A percentile compares a stretch with the other conserved stretches of the same genome.
phyloP scores from a whole-genome alignment of 2,113 vertebrate genomes.

The Panthera uncia region DNA sequence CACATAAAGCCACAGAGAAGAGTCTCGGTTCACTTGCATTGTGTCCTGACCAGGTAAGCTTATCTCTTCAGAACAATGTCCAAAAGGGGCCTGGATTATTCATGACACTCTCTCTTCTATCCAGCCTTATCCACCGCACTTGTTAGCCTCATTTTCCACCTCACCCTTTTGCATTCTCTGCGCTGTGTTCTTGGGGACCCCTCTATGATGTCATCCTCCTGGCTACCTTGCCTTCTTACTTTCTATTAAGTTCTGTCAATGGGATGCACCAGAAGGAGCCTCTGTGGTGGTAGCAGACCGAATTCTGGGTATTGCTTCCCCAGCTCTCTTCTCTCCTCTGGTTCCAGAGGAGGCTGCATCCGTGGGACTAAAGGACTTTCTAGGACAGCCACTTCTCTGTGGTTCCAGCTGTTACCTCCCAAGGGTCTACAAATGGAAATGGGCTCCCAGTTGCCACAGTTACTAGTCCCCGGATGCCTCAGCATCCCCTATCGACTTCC shows the following conservation, averaged over 20 bases:
- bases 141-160: background rate
- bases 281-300: background rate
- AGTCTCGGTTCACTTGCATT: background rate
- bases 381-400: background rate
- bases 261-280: background rate
- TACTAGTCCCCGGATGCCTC: background rate
- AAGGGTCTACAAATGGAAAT: background rate
- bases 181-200: background rate
- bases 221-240: background rate
- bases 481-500: background rate
- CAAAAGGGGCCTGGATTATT: background rate
- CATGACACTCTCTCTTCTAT: fast-evolving
- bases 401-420: background rate
- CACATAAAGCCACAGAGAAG: background rate
- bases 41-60: background rate
- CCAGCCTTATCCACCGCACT: background rate
- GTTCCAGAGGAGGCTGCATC: background rate
- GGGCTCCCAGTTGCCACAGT: no score
- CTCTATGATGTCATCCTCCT: no score
- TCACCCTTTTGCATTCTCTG: background rate
- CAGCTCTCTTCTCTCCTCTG: background rate
- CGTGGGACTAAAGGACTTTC: fast-evolving
- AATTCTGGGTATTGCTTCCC: background rate
- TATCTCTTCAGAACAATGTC: background rate
- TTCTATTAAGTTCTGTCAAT: background rate